Percentiles rank a stretch among this genome's conserved stretches.
These are phyloP conservation scores for Acropora yongei DNA, from an alignment of 64 coral and sea anemone species.

Conservation along the genomic window DNA sequence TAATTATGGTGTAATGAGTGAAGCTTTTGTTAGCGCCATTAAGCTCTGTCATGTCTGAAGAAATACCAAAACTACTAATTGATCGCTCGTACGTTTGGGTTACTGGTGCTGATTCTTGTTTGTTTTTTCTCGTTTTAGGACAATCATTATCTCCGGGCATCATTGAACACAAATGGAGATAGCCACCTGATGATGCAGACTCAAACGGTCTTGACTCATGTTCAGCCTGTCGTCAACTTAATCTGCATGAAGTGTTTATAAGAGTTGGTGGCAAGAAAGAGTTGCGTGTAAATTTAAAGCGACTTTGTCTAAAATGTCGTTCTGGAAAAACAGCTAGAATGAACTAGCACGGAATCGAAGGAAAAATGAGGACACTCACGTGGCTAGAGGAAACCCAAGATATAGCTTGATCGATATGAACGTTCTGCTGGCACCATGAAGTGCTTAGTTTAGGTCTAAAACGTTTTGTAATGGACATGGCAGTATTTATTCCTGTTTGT, in stretches of 20 bases:
- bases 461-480: no score
- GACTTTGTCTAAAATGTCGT: not conserved
- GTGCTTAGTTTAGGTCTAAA: no score
- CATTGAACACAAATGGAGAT: conserved; percentile 21
- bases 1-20: no score
- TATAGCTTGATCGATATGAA: not conserved
- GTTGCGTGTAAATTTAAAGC: no score
- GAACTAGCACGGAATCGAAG: not conserved
- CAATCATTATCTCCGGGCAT: not conserved
- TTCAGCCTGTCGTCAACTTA: not conserved
- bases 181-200: not conserved
- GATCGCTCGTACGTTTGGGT: not conserved
- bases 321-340: not conserved
- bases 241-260: not conserved
- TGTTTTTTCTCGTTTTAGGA: conserved; percentile 25
- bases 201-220: not conserved
- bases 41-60: no score
- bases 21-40: no score
- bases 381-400: no score
- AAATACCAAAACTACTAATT: no score
- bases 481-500: no score
- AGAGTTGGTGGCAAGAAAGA: not conserved
- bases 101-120: not conserved
- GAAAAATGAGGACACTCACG: no score
- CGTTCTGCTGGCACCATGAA: not conserved